These are phyloP conservation scores for Streptopelia turtur DNA, from an alignment of 2,797 vertebrate species.

Conservation along the genomic window DNA sequence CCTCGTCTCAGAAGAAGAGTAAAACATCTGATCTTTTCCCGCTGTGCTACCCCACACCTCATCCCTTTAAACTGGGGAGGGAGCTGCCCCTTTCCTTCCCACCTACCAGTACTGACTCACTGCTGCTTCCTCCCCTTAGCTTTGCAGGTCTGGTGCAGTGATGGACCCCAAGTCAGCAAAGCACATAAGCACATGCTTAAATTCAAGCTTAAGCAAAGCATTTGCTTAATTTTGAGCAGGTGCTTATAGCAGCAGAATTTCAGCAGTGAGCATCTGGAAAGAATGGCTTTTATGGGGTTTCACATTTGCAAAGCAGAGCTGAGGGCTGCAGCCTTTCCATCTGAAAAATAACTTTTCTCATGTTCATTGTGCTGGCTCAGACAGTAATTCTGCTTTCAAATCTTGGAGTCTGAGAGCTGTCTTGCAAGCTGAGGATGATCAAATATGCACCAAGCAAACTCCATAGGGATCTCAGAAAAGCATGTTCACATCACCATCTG, in stretches of 20 bases:
- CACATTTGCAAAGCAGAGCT: not conserved
- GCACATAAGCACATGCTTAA: not conserved
- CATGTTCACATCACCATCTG: slow-evolving; percentile 18
- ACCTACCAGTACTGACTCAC: not conserved
- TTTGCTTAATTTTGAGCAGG: slow-evolving; percentile 18
- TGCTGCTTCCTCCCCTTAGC: not conserved
- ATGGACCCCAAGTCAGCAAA: not conserved
- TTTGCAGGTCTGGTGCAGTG: not conserved
- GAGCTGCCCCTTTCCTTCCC: not conserved
- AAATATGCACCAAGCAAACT: not conserved
- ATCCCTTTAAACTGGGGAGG: not conserved
- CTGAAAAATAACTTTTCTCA: slow-evolving; percentile 2
- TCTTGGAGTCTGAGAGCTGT: not conserved
- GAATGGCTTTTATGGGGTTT: not conserved
- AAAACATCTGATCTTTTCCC: not conserved
- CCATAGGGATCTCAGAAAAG: slow-evolving; percentile 24
- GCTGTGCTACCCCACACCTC: not conserved
- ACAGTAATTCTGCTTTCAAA: not conserved
- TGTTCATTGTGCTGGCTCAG: not conserved
- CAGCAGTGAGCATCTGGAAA: not conserved
- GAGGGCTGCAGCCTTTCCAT: not conserved
- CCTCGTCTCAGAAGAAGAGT: not conserved
- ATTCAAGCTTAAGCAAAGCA: not conserved
- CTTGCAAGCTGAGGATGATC: slow-evolving; percentile 18
- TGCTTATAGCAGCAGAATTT: slow-evolving; percentile 1